Evolutionary conservation across 2,888 invertebrate species (phyloP).

Genomic region (Halictus ligatus): DNA sequence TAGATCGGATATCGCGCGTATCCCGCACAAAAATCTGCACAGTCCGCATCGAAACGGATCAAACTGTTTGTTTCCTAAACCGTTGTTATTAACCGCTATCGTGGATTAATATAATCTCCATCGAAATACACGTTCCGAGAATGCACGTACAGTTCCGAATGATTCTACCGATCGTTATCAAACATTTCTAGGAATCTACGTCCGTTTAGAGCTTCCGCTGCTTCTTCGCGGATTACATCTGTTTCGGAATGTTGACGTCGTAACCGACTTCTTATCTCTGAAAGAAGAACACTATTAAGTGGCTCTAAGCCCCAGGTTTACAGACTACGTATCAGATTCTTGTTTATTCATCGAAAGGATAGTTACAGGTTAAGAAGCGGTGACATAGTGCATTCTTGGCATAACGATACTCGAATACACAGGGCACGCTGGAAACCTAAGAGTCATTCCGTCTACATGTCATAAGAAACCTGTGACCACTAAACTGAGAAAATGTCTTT

Average conservation of each 20-base stretch:
- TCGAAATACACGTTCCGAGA: not conserved
- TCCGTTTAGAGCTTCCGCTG: conserved; percentile 5
- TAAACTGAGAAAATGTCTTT: no score
- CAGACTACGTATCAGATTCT: not conserved
- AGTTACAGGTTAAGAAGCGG: not conserved
- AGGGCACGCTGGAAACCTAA: no score
- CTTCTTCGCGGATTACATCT: not conserved
- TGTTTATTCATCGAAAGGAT: not conserved
- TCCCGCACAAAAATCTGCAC: not conserved
- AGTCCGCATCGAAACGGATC: not conserved
- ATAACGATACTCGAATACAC: no score
- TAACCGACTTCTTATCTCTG: not conserved
- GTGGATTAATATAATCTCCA: not conserved
- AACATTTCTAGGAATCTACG: conserved; percentile 4
- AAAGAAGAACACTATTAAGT: not conserved
- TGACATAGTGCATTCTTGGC: not conserved
- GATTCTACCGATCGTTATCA: not conserved
- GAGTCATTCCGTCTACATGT: no score
- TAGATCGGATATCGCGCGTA: not conserved
- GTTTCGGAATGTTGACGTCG: not conserved
- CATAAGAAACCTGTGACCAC: no score
- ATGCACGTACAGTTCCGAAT: not conserved
- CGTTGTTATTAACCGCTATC: not conserved
- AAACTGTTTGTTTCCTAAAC: not conserved
- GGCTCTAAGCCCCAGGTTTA: not conserved